Conservation (phyloP, 2,888 invertebrate genomes). For the Spilarctia lutea region DNA sequence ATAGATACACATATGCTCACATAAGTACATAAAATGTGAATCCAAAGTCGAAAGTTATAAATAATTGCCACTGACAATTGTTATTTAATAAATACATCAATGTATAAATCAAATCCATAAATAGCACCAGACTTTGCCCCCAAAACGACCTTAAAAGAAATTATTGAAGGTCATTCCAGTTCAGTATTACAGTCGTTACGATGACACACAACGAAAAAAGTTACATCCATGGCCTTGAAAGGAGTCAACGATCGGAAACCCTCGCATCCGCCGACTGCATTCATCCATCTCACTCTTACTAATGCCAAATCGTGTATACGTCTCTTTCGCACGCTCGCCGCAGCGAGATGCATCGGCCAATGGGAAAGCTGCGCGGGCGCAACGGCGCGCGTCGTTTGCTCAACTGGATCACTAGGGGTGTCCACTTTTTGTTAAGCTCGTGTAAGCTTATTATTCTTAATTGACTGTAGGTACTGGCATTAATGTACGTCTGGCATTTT, state of each 20-base stretch:
- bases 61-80: neutral
- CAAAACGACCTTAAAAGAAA: constrained; percentile 79
- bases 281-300: constrained; percentile 63
- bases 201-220: constrained; percentile 75
- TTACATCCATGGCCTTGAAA: constrained; percentile 81
- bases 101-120: neutral
- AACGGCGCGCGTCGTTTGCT: constrained; percentile 82
- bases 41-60: neutral
- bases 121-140: constrained; percentile 15
- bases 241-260: constrained; percentile 84
- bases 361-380: constrained; percentile 76
- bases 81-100: neutral
- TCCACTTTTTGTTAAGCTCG: constrained; percentile 80
- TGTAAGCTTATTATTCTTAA: constrained; percentile 74
- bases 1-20: too few relatives aligned
- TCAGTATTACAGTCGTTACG: constrained; percentile 75
- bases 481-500: constrained; percentile 58
- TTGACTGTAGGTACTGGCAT: constrained; percentile 65
- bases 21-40: neutral
- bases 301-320: constrained; percentile 35
- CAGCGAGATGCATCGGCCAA: constrained; percentile 68
- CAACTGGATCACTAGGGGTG: constrained; percentile 83
- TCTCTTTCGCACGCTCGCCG: constrained; percentile 67
- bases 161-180: constrained; percentile 78
- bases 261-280: constrained; percentile 82